Evolutionary conservation across 2,797 vertebrate genomes (phyloP).

Genomic region (Acanthurus tractus): DNA sequence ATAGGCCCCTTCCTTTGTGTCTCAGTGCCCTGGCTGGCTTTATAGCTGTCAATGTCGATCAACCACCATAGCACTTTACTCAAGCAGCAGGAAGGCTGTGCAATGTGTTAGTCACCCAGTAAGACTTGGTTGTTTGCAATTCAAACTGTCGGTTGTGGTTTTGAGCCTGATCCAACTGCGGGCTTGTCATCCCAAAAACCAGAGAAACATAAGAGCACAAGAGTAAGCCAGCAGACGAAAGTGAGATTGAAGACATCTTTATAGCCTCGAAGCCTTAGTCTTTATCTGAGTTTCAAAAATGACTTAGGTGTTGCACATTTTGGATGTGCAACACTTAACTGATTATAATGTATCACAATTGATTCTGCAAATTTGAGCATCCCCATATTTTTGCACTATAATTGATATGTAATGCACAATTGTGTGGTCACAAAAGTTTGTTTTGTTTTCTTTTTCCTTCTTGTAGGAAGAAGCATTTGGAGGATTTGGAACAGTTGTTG

Average conservation of each 20-base stretch:
- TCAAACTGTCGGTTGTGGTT: conserved; percentile 59
- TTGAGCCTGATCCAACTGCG: conserved; percentile 39
- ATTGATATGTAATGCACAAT: conserved; percentile 1
- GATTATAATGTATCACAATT: conserved; percentile 40
- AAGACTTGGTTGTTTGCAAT: conserved; percentile 50
- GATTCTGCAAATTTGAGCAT: conserved; percentile 38
- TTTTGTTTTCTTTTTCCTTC: conserved; percentile 18
- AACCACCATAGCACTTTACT: conserved; percentile 43
- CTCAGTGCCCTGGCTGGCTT: conserved; percentile 20
- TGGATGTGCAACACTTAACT: too few species aligned
- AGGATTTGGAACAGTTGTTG: conserved; percentile 94
- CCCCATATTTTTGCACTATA: conserved; percentile 6
- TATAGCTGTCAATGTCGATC: conserved; percentile 34
- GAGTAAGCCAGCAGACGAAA: conserved; percentile 61
- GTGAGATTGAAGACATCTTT: conserved; percentile 56
- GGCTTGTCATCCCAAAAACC: conserved; percentile 51
- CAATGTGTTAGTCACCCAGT: conserved; percentile 49
- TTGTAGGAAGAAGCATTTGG: conserved; percentile 94
- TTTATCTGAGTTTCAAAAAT: conserved; percentile 48
- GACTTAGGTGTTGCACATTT: conserved; percentile 57
- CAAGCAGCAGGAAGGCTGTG: conserved; percentile 32
- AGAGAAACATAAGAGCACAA: conserved; percentile 51
- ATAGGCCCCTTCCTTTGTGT: conserved; percentile 9
- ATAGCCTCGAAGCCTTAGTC: conserved; percentile 13
- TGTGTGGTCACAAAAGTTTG: conserved; percentile 15